Percentiles rank a stretch among this genome's conserved stretches.
phyloP scores from a whole-genome alignment of 2,888 invertebrate genomes.

The Rhagonycha fulva region DNA sequence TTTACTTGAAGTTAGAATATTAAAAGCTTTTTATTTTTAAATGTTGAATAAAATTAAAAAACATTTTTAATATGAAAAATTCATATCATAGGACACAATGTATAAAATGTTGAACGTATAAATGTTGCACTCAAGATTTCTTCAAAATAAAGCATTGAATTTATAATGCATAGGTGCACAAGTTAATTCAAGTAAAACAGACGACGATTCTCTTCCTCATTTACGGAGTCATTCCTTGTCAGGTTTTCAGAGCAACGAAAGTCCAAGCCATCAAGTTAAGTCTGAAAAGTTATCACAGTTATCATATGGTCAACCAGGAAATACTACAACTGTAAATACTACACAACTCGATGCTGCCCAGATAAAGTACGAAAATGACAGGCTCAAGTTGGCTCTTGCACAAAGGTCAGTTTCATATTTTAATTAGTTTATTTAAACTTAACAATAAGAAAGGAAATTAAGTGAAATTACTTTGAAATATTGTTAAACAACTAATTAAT shows the following conservation, averaged over 20 bases:
- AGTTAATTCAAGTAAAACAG: conserved; percentile 40
- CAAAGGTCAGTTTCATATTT: conserved; percentile 78
- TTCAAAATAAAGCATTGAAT: conserved; percentile 10
- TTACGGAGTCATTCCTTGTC: conserved; percentile 67
- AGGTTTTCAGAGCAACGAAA: conserved; percentile 62
- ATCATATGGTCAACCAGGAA: conserved; percentile 35
- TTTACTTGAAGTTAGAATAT: not conserved
- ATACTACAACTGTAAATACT: conserved; percentile 26
- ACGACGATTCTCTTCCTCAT: conserved; percentile 58
- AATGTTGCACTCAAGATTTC: conserved; percentile 36
- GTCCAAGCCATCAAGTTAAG: conserved; percentile 66
- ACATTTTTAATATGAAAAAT: not conserved
- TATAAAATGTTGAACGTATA: not conserved
- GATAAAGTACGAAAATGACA: conserved; percentile 95
- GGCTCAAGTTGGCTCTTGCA: conserved; percentile 90
- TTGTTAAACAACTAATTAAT: not conserved
- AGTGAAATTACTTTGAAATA: not conserved
- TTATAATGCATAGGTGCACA: conserved; percentile 2
- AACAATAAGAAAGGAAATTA: not conserved
- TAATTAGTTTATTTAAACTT: not conserved
- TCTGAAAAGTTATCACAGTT: conserved; percentile 49
- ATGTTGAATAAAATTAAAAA: not conserved
- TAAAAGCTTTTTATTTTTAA: not conserved
- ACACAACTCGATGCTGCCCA: conserved; percentile 74
- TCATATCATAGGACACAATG: not conserved